Conservation (phyloP, 1,140 invertebrate species). For the Tachypleus tridentatus region DNA sequence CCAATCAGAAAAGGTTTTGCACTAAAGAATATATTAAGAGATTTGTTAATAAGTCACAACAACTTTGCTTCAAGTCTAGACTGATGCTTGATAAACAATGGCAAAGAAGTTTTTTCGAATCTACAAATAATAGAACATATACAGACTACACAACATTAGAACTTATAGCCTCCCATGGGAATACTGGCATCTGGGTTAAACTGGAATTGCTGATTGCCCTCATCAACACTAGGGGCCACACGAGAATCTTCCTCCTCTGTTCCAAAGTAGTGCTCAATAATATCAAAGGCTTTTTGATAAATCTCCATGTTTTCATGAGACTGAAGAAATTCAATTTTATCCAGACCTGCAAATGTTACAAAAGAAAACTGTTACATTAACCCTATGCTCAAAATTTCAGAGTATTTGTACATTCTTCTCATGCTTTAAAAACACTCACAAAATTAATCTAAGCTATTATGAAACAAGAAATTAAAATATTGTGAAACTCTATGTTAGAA, state of each 20-base stretch:
- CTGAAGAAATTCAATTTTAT: conserved; percentile 95
- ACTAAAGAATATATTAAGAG: too few relatives aligned
- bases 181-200: conserved; percentile 38
- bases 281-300: conserved; percentile 90
- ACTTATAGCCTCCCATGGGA: conserved; percentile 63
- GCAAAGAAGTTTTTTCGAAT: too few relatives aligned
- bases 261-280: conserved; percentile 91
- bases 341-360: conserved; percentile 54
- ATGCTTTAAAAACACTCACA: too few relatives aligned
- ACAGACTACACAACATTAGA: conserved; percentile 39
- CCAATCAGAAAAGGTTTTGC: too few relatives aligned
- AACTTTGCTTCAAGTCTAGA: too few relatives aligned
- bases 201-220: conserved; percentile 53
- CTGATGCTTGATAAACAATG: too few relatives aligned
- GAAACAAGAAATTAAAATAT: too few relatives aligned
- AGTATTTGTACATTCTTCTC: background rate
- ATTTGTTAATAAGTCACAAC: too few relatives aligned
- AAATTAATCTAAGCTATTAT: too few relatives aligned
- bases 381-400: background rate
- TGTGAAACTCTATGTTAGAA: too few relatives aligned
- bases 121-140: too few relatives aligned
- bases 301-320: conserved; percentile 93
- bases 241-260: conserved; percentile 69
- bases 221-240: conserved; percentile 63
- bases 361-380: background rate